Evolutionary conservation across 2,797 vertebrate species (phyloP), one percentile per base, ranked within the genome.

Genomic region (Pantherophis vulpinus): DNA sequence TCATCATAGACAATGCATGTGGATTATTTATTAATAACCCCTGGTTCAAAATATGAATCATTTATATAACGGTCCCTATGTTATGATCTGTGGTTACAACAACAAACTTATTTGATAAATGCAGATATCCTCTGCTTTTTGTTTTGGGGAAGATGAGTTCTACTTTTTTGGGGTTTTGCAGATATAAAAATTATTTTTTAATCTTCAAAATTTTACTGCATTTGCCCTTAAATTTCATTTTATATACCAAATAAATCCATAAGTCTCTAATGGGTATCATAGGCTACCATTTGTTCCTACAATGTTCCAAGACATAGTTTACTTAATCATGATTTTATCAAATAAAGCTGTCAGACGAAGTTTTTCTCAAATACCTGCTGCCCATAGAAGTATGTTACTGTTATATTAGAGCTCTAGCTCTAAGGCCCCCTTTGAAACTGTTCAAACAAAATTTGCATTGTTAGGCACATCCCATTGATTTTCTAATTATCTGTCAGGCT

Each of bases 1-100:
- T 60, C 12, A 54, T 58, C 29, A 9, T 59, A 91, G 42, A 14
- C 6, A 88, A 92, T 93, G 93, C 89, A 18, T 23, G 56, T 88
- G 87, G 93, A 93, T 94, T 88, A 32, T 86, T 93, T 95, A 95
- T 95, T 83, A 92, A 74, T 54, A 83, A 89, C 23, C 20, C 27
- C 87, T 94, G 93, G 87, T 89, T 96, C 93, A 47, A 94, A 95
- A 95, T 47, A 23, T 93, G 94, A 96, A 58, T 47, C 51, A n/a
- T 13, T 63, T 37, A 83, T 91, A 58, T 86, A n/a, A 23, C 8
- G 54, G 14, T n/a, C 16, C 70, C 66, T 70, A 16, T 70, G 63
- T 70, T 70, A 70, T 32, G 13, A 32, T 70, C 14, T 18, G n/a
- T 70, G 66, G n/a, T 70, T 70, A 70, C 66, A 70, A 70, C 29